These are phyloP conservation scores for Morpho deidamia DNA, from an alignment of 2,888 invertebrate genomes.

Conservation along the genomic window DNA sequence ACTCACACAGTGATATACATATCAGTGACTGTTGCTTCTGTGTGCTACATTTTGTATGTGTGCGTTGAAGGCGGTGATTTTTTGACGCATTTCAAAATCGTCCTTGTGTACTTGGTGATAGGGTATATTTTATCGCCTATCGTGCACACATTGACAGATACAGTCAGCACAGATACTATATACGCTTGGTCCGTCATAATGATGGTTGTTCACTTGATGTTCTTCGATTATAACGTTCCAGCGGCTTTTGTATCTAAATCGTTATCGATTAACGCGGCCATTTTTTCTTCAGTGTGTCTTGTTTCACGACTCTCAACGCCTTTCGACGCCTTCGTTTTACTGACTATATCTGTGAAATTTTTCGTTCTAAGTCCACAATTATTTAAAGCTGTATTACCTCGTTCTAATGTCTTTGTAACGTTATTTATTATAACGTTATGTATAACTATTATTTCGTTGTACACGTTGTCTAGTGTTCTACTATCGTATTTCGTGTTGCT, in stretches of 20 bases:
- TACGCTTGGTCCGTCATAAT: constrained; percentile 94
- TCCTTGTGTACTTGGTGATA: constrained; percentile 89
- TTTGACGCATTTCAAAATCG: constrained; percentile 84
- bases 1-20: constrained; percentile 81
- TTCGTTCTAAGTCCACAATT: constrained; percentile 94
- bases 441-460: constrained; percentile 72
- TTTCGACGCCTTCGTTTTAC: constrained; percentile 91
- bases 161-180: constrained; percentile 98
- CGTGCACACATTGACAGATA: constrained; percentile 95
- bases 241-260: constrained; percentile 94
- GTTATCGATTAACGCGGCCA: constrained; percentile 94
- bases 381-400: constrained; percentile 77
- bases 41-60: constrained; percentile 81
- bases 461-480: constrained; percentile 75
- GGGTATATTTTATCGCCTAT: constrained; percentile 95
- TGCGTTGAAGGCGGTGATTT: constrained; percentile 43
- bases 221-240: constrained; percentile 94
- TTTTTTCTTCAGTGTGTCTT: constrained; percentile 96
- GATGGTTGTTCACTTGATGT: constrained; percentile 92
- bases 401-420: constrained; percentile 74
- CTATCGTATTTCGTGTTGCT: constrained; percentile 79
- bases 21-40: constrained; percentile 72
- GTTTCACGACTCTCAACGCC: constrained; percentile 93
- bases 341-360: constrained; percentile 92
- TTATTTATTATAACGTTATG: constrained; percentile 70